phyloP scores from a whole-genome alignment of 2,888 invertebrate species.

The Synergus umbraculus region DNA sequence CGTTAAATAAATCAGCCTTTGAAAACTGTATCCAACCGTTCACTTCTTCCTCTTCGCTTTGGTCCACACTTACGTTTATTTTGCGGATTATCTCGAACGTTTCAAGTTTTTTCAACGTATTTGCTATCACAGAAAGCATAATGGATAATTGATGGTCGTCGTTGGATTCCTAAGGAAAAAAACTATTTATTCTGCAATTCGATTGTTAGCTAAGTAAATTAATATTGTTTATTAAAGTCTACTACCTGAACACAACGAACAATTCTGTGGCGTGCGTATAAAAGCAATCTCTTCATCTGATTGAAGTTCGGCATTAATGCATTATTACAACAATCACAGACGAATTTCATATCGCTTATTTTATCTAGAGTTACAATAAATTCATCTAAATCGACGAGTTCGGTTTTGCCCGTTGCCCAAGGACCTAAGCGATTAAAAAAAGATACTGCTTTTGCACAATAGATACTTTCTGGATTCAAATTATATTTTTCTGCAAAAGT shows the following conservation, averaged over 20 bases:
- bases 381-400: constrained; percentile 69
- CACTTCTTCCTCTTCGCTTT: constrained; percentile 60
- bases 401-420: constrained; percentile 59
- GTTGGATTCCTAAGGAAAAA: constrained; percentile 50
- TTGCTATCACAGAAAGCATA: constrained; percentile 58
- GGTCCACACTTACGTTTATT: constrained; percentile 54
- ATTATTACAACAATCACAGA: constrained; percentile 77
- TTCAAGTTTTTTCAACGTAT: constrained; percentile 73
- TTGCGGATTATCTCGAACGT: constrained; percentile 74
- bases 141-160: constrained; percentile 48
- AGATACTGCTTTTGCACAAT: constrained; percentile 76
- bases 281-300: constrained; percentile 68
- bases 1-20: constrained; percentile 73
- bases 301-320: constrained; percentile 69
- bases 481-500: constrained; percentile 76
- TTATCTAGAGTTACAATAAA: constrained; percentile 75
- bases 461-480: constrained; percentile 74
- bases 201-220: background rate
- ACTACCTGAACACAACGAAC: constrained; percentile 58
- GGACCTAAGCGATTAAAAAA: constrained; percentile 71
- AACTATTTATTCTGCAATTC: constrained; percentile 21
- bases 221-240: background rate
- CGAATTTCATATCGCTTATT: constrained; percentile 76
- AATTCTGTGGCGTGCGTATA: constrained; percentile 72
- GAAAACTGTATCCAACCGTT: constrained; percentile 77